phyloP scores from a whole-genome alignment of 2,113 vertebrate genomes.

The Pavo muticus region DNA sequence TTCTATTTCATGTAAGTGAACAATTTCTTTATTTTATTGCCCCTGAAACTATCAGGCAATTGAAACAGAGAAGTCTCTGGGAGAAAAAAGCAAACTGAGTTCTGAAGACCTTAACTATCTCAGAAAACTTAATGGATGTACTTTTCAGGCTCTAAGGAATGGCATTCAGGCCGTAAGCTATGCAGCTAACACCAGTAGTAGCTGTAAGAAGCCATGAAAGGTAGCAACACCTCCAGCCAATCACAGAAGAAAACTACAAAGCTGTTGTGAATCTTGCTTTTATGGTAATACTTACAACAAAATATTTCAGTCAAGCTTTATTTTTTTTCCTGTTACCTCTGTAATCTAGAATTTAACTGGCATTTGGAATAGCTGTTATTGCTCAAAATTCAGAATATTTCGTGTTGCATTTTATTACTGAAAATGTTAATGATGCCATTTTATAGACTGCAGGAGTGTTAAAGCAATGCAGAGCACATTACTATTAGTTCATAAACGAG shows the following conservation, averaged over 20 bases:
- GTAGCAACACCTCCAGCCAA: background rate
- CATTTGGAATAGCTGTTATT: conserved; percentile 3
- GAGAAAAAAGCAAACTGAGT: background rate
- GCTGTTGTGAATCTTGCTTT: background rate
- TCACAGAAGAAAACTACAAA: background rate
- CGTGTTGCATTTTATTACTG: conserved; percentile 5
- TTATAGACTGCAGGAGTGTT: conserved; percentile 16
- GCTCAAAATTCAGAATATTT: conserved; percentile 6
- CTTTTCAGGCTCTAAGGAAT: background rate
- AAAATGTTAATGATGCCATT: conserved; percentile 39
- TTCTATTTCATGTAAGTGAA: background rate
- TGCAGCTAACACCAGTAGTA: background rate
- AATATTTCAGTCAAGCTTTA: background rate
- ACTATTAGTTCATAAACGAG: conserved; percentile 1
- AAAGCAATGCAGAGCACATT: conserved; percentile 10
- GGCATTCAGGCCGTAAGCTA: background rate
- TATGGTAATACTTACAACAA: background rate
- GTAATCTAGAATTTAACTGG: background rate
- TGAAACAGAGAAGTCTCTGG: background rate
- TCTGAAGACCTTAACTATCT: background rate
- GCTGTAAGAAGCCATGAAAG: background rate
- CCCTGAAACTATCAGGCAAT: background rate
- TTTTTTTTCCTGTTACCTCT: background rate
- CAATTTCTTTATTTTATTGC: background rate
- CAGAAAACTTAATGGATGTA: background rate